phyloP scores from a whole-genome alignment of 1,140 invertebrate genomes.

The Tetraneura akinire region DNA sequence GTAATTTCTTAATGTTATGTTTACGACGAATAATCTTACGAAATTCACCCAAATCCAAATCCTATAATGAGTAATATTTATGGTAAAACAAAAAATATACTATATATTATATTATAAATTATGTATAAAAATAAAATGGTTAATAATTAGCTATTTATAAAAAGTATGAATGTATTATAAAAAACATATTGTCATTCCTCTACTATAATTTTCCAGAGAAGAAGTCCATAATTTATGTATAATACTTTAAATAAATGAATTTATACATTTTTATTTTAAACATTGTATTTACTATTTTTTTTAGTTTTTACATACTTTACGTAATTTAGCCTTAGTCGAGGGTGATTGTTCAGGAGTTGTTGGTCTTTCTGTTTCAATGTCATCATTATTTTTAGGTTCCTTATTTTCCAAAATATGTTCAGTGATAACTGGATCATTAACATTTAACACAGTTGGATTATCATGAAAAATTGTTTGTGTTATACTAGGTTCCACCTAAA shows the following conservation, averaged over 20 bases:
- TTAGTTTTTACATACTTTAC: slow-evolving; percentile 41
- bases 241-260: too few relatives aligned
- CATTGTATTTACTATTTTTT: too few relatives aligned
- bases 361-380: slow-evolving; percentile 4
- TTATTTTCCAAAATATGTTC: background rate
- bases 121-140: too few relatives aligned
- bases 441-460: background rate
- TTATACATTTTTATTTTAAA: too few relatives aligned
- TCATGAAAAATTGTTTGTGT: background rate
- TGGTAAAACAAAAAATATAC: background rate
- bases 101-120: too few relatives aligned
- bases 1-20: slow-evolving; percentile 32
- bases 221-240: too few relatives aligned
- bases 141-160: too few relatives aligned
- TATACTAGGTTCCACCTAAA: slow-evolving; percentile 17
- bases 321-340: slow-evolving; percentile 31
- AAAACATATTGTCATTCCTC: too few relatives aligned
- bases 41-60: slow-evolving; percentile 47
- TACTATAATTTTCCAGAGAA: too few relatives aligned
- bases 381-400: background rate
- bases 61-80: slow-evolving; percentile 8
- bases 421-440: background rate
- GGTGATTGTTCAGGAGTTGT: slow-evolving; percentile 42
- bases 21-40: slow-evolving; percentile 41
- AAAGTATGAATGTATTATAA: too few relatives aligned